Conservation (phyloP, 2,797 vertebrate species). For the Phaenicophaeus curvirostris region DNA sequence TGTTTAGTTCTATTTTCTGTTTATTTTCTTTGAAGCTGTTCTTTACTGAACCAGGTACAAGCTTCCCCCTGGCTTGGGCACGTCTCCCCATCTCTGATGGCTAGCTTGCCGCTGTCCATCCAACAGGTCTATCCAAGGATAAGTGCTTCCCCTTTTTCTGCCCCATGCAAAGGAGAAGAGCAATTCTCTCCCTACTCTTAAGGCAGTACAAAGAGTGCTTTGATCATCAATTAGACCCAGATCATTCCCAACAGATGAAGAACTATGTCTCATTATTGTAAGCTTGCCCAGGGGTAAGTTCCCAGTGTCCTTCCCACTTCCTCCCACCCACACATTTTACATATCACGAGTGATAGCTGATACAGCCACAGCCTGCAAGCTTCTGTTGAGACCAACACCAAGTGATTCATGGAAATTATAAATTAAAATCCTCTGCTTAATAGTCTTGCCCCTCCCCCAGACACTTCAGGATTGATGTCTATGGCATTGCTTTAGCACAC, state of each 20-base stretch:
- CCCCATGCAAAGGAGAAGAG: neutral
- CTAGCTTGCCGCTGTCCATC: neutral
- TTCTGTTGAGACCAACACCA: constrained; percentile 29
- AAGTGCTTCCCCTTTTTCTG: neutral
- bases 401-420: constrained; percentile 49
- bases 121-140: neutral
- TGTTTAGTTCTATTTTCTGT: neutral
- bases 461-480: constrained; percentile 23
- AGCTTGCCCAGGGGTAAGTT: constrained; percentile 53
- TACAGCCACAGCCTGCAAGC: constrained; percentile 4
- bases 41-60: neutral
- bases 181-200: constrained; percentile 15
- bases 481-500: neutral
- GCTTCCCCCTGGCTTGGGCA: neutral
- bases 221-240: constrained; percentile 63
- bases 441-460: constrained; percentile 1
- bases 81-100: neutral
- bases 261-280: constrained; percentile 50
- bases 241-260: constrained; percentile 53
- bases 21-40: neutral
- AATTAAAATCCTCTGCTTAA: constrained; percentile 34
- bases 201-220: neutral
- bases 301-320: constrained; percentile 43
- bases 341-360: constrained; percentile 8
- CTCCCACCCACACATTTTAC: constrained; percentile 48